Percentiles rank a stretch among this genome's conserved stretches.
phyloP scores from a whole-genome alignment of 2,113 vertebrate genomes.

The Corydoras maculifer region DNA sequence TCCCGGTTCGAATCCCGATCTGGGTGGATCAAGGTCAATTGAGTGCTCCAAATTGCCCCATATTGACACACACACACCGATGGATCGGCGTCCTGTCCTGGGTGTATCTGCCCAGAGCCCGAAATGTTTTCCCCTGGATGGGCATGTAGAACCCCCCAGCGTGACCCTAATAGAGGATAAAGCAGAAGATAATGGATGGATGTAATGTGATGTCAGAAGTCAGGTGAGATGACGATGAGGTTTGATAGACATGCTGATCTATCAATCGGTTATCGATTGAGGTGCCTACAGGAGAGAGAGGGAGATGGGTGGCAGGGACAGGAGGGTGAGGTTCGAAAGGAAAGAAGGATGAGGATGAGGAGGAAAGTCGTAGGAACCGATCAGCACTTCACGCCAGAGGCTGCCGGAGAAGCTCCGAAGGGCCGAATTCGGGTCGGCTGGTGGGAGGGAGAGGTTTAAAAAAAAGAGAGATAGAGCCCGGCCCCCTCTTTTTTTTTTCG shows the following conservation, averaged over 20 bases:
- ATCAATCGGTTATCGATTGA: background rate
- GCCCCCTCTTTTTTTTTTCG: background rate
- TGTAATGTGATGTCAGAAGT: no score
- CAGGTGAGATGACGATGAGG: no score
- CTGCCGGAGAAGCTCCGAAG: slow-evolving; percentile 23
- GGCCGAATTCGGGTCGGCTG: slow-evolving; percentile 47
- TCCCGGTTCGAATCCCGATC: no score
- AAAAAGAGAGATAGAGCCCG: background rate
- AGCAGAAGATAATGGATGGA: no score
- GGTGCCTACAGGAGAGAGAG: background rate
- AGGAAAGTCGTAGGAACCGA: slow-evolving; percentile 31
- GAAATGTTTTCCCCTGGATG: no score
- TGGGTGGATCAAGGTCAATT: no score
- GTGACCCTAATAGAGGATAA: no score
- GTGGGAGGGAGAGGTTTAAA: slow-evolving; percentile 2
- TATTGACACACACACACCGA: no score
- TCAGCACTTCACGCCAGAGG: slow-evolving; percentile 40
- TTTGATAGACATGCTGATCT: background rate
- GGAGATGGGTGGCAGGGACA: background rate
- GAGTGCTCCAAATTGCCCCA: no score
- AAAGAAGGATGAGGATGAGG: background rate
- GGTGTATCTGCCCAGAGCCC: no score
- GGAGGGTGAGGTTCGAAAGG: slow-evolving; percentile 5
- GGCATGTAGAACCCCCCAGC: no score
- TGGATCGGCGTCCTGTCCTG: no score